phyloP scores from a whole-genome alignment of 2,888 invertebrate species.

The Pseudoips prasinana region DNA sequence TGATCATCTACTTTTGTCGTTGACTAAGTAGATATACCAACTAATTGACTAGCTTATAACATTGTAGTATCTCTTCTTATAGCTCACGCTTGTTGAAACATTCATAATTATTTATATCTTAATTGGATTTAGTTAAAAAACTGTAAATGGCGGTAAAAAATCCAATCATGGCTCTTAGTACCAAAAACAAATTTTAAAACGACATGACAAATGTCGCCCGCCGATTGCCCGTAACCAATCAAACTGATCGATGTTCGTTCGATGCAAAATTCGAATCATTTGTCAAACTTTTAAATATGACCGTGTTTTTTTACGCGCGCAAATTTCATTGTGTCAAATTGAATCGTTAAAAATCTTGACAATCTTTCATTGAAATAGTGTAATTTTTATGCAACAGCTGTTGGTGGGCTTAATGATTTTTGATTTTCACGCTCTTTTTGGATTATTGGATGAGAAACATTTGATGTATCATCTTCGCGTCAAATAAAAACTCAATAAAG shows the following conservation, averaged over 20 bases:
- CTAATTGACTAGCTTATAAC: too few relatives aligned
- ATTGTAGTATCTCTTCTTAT: too few relatives aligned
- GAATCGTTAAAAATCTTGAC: conserved; percentile 38
- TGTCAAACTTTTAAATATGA: conserved; percentile 68
- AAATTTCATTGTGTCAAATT: conserved; percentile 35
- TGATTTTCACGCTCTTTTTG: conserved; percentile 20
- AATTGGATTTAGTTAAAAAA: too few relatives aligned
- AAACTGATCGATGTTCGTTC: conserved; percentile 64
- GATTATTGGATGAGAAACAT: not conserved
- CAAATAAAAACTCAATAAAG: too few relatives aligned
- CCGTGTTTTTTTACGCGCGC: conserved; percentile 26
- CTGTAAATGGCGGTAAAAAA: too few relatives aligned
- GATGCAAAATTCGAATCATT: conserved; percentile 64
- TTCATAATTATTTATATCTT: too few relatives aligned
- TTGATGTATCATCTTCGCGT: not conserved
- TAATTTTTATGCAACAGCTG: conserved; percentile 20
- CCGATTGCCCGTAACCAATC: conserved; percentile 69
- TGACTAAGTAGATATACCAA: too few relatives aligned
- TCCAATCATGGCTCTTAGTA: conserved; percentile 11
- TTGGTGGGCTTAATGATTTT: conserved; percentile 11
- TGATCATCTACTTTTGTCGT: too few relatives aligned
- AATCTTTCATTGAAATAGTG: conserved; percentile 26
- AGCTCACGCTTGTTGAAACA: too few relatives aligned
- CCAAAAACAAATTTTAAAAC: conserved; percentile 36
- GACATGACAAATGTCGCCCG: conserved; percentile 64